phyloP scores from a whole-genome alignment of 2,113 vertebrate genomes.

The Perognathus longimembris region DNA sequence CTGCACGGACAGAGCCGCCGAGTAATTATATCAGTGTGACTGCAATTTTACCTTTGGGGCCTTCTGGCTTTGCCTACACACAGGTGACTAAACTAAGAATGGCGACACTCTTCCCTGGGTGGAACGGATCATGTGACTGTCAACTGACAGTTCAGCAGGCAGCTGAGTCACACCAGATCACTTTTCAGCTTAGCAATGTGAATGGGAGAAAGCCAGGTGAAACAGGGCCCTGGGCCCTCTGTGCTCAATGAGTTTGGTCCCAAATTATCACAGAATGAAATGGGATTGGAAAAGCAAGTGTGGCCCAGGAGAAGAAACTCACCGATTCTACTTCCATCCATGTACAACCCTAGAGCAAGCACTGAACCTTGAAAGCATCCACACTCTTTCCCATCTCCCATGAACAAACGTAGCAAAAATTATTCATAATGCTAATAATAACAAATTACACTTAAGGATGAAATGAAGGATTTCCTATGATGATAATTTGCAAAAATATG shows the following conservation, averaged over 20 bases:
- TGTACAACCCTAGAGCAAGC: neutral
- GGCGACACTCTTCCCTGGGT: conserved; percentile 53
- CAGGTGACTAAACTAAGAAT: conserved; percentile 58
- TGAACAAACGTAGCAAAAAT: neutral
- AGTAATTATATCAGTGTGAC: conserved; percentile 67
- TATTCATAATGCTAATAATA: neutral
- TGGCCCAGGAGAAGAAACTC: neutral
- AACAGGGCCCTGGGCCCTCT: neutral
- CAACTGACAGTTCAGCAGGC: neutral
- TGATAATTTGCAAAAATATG: neutral
- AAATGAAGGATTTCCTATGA: neutral
- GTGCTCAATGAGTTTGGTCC: neutral
- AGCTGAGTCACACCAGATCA: conserved; percentile 30
- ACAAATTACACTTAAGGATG: conserved; percentile 7
- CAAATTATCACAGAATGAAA: neutral
- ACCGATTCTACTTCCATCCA: neutral
- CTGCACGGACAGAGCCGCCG: conserved; percentile 45
- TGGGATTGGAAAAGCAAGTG: neutral
- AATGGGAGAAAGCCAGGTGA: conserved; percentile 31
- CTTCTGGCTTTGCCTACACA: conserved; percentile 9
- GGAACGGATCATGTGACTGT: conserved; percentile 46
- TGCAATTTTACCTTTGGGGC: conserved; percentile 61
- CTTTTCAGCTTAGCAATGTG: neutral
- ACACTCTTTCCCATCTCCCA: neutral
- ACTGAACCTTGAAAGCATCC: neutral